phyloP scores from a whole-genome alignment of 2,888 invertebrate species.

The Sussaba pulchella region DNA sequence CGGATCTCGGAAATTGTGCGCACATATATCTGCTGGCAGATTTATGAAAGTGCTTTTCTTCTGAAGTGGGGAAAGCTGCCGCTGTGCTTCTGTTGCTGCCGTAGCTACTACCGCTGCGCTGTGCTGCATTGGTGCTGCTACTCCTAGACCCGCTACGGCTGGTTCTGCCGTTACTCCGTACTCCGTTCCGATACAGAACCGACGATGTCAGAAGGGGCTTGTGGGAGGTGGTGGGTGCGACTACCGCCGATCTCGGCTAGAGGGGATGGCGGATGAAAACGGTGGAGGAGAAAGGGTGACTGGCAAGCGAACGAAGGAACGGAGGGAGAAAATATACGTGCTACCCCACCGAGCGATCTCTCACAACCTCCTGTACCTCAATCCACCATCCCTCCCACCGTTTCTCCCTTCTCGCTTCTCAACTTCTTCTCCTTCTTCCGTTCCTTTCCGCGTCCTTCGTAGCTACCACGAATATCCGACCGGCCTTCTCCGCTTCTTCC shows the following conservation, averaged over 20 bases:
- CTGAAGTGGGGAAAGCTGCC: constrained; percentile 84
- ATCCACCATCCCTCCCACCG: constrained; percentile 79
- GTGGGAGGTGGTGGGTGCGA: constrained; percentile 83
- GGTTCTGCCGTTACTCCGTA: constrained; percentile 44
- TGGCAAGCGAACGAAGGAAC: constrained; percentile 62
- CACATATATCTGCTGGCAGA: constrained; percentile 95
- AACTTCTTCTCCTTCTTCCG: constrained; percentile 78
- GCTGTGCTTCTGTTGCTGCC: constrained; percentile 74
- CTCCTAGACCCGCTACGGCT: constrained; percentile 56
- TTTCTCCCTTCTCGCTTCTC: constrained; percentile 77
- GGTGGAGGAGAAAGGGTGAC: constrained; percentile 64
- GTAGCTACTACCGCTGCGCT: constrained; percentile 69
- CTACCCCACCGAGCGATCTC: constrained; percentile 66
- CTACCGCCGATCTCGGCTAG: constrained; percentile 86
- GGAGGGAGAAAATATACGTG: constrained; percentile 72
- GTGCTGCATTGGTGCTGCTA: constrained; percentile 54
- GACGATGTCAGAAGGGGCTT: constrained; percentile 56
- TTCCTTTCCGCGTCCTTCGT: constrained; percentile 71
- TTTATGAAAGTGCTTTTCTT: constrained; percentile 94
- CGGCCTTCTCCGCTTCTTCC: constrained; percentile 85
- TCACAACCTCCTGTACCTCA: constrained; percentile 74
- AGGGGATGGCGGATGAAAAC: constrained; percentile 85
- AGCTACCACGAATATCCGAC: constrained; percentile 76
- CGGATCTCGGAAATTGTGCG: constrained; percentile 96
- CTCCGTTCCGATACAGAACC: constrained; percentile 56